A percentile compares a stretch with the other conserved stretches of the same genome.
These are phyloP conservation scores for Oryzias melastigma DNA, from an alignment of 2,113 vertebrate genomes.

Conservation along the genomic window DNA sequence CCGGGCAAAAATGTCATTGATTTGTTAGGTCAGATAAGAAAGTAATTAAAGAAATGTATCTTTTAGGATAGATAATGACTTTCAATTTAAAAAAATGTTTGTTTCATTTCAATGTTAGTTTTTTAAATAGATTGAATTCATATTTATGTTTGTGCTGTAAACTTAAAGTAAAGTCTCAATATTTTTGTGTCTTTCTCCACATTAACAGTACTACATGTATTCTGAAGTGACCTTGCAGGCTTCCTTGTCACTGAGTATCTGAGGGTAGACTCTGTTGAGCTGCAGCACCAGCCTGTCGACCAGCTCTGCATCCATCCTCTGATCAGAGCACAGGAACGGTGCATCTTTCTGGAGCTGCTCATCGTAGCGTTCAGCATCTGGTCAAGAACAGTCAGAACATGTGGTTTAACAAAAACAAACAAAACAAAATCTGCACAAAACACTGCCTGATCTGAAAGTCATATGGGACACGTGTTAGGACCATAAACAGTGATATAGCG, in stretches of 20 bases:
- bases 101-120: too few species aligned
- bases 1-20: not conserved
- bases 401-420: not conserved
- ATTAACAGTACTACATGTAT: not conserved
- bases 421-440: not conserved
- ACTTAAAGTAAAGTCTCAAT: not conserved
- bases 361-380: conserved; percentile 67
- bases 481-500: not conserved
- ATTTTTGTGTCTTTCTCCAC: not conserved
- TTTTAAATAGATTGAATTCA: too few species aligned
- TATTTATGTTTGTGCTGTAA: too few species aligned
- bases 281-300: conserved; percentile 92
- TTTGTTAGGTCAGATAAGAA: not conserved
- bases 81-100: too few species aligned
- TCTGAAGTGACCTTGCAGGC: conserved; percentile 83
- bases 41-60: too few species aligned
- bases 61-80: too few species aligned
- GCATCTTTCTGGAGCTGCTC: conserved; percentile 84
- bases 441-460: not conserved
- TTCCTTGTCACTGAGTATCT: conserved; percentile 89
- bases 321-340: conserved; percentile 81
- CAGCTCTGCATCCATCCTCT: conserved; percentile 83
- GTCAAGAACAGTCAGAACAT: conserved; percentile 3
- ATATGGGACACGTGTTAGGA: not conserved
- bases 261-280: conserved; percentile 92